Evolutionary conservation across 2,797 vertebrate species (phyloP).

Genomic region (Simalia tracyae): DNA sequence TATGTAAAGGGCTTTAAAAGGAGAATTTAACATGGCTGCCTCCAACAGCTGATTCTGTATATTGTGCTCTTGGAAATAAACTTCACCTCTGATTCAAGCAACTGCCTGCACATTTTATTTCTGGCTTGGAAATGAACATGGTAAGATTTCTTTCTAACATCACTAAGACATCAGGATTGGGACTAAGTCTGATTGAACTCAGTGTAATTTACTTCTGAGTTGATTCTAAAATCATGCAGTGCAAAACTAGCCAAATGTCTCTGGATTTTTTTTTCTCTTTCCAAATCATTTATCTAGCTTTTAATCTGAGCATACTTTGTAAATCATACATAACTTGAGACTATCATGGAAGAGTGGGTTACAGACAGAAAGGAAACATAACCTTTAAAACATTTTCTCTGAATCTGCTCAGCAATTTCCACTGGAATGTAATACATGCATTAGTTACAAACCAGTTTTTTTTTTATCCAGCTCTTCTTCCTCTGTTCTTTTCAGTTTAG

Average conservation of each 20-base stretch:
- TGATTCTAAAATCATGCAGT: neutral
- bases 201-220: neutral
- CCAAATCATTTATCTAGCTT: neutral
- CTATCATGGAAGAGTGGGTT: neutral
- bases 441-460: neutral
- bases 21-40: too few species aligned
- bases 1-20: too few species aligned
- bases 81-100: too few species aligned
- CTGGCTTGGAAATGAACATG: too few species aligned
- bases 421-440: neutral
- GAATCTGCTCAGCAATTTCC: neutral
- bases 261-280: neutral
- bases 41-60: too few species aligned
- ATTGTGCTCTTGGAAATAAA: too few species aligned
- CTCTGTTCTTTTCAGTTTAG: constrained; percentile 15
- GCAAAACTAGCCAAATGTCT: neutral
- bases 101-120: too few species aligned
- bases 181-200: neutral
- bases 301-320: neutral
- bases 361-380: neutral
- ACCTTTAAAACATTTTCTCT: neutral
- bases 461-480: neutral
- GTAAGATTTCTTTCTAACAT: too few species aligned
- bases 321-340: neutral
- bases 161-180: neutral